Percentiles rank a stretch among this genome's conserved stretches.
Conservation (phyloP, 2,888 invertebrate species). For the Cenopis cana region DNA sequence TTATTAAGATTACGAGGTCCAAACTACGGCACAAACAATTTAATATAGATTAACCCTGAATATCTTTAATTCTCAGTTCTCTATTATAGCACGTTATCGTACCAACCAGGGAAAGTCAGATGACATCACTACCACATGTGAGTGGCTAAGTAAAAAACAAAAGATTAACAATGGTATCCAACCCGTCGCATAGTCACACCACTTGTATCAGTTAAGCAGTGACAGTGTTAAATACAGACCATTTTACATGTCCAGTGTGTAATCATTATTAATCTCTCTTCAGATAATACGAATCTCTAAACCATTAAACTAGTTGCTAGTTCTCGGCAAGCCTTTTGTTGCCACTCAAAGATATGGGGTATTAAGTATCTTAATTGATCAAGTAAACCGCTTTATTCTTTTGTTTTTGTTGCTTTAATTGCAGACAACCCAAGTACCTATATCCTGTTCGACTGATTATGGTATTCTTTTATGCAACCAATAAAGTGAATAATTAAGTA, state of each 20-base stretch:
- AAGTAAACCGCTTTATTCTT: conserved; percentile 12
- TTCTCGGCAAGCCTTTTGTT: conserved; percentile 12
- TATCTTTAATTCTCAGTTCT: too few species aligned
- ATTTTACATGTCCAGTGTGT: conserved; percentile 41
- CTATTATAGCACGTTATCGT: not conserved
- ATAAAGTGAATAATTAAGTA: too few species aligned
- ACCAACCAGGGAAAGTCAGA: conserved; percentile 1
- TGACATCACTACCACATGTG: not conserved
- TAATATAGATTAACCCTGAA: too few species aligned
- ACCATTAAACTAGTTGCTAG: conserved; percentile 21
- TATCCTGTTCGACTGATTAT: too few species aligned
- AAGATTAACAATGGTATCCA: conserved; percentile 37
- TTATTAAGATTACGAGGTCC: too few species aligned
- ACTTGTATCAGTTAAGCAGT: conserved; percentile 50
- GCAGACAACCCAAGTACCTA: too few species aligned
- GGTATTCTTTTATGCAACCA: too few species aligned
- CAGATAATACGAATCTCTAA: conserved; percentile 34
- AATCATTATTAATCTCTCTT: conserved; percentile 42
- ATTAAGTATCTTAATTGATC: conserved; percentile 25
- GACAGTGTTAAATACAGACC: conserved; percentile 46
- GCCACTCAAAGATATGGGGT: conserved; percentile 10
- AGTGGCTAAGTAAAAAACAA: conserved; percentile 7
- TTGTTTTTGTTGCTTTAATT: not conserved
- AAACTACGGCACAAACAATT: too few species aligned
- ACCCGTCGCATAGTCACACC: conserved; percentile 43